These are phyloP conservation scores for Papilio polyxenes DNA, from an alignment of 1,140 invertebrate genomes.

Conservation along the genomic window DNA sequence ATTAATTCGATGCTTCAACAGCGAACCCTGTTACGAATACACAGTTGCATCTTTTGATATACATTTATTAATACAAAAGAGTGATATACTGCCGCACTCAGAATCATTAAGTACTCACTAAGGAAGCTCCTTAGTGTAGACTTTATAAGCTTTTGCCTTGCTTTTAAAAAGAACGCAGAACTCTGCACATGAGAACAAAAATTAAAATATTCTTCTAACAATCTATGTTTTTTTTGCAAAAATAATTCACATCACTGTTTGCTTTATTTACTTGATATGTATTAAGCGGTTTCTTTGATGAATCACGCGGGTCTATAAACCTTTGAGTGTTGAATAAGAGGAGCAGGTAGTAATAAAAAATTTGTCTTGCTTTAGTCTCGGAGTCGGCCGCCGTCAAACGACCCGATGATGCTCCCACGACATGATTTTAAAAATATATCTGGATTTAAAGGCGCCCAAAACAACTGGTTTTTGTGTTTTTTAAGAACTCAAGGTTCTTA, in stretches of 20 bases:
- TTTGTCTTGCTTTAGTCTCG: slow-evolving; percentile 56
- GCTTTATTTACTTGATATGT: slow-evolving; percentile 14
- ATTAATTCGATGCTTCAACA: slow-evolving; percentile 46
- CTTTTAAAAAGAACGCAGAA: not conserved
- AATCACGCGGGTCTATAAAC: slow-evolving; percentile 61
- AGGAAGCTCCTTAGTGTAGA: not conserved
- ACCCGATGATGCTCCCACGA: slow-evolving; percentile 66
- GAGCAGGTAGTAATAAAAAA: slow-evolving; percentile 74
- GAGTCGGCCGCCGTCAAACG: slow-evolving; percentile 71
- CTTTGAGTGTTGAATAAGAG: slow-evolving; percentile 68
- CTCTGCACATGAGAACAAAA: too few species aligned
- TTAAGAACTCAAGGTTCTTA: slow-evolving; percentile 44
- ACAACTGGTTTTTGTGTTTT: slow-evolving; percentile 54
- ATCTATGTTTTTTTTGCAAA: not conserved
- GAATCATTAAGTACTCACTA: not conserved
- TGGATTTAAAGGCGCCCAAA: slow-evolving; percentile 56
- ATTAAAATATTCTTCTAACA: not conserved
- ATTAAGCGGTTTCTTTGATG: slow-evolving; percentile 62
- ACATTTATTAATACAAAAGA: not conserved
- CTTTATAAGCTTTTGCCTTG: not conserved
- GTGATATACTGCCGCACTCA: not conserved
- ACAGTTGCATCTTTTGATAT: slow-evolving; percentile 16
- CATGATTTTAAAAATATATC: slow-evolving; percentile 71
- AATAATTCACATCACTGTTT: not conserved
- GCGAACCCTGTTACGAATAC: slow-evolving; percentile 21